Percentiles rank a stretch among this genome's conserved stretches.
Conservation (phyloP, 2,113 vertebrate species). For the Gymnogyps californianus region DNA sequence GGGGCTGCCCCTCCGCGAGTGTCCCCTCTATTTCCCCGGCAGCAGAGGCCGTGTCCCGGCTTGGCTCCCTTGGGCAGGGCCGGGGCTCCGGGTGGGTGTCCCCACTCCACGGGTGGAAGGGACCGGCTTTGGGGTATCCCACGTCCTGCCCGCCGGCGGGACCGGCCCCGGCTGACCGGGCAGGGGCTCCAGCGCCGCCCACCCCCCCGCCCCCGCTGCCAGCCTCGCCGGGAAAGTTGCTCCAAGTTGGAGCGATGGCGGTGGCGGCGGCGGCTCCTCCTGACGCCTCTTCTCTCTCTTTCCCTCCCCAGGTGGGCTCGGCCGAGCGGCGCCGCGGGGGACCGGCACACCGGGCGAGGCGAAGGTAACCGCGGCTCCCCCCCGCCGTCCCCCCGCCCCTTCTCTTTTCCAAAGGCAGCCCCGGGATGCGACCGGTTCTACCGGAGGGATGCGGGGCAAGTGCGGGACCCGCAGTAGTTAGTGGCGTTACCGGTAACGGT, state of each 20-base stretch:
- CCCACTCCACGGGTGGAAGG: background rate
- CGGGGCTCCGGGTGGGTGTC: background rate
- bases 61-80: background rate
- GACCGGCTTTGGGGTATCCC: background rate
- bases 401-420: background rate
- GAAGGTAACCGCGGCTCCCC: background rate
- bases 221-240: slow-evolving; percentile 1
- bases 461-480: background rate
- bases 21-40: background rate
- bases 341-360: background rate
- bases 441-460: background rate
- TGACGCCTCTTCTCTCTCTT: background rate
- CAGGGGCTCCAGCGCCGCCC: background rate
- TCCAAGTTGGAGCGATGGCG: slow-evolving; percentile 31
- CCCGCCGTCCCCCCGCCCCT: no score
- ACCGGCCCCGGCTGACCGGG: background rate
- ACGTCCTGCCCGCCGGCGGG: background rate
- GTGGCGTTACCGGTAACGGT: background rate
- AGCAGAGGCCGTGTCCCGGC: background rate
- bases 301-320: background rate
- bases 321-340: background rate
- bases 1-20: background rate
- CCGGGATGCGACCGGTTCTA: background rate
- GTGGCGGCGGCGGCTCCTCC: background rate
- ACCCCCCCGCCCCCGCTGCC: background rate